phyloP scores from a whole-genome alignment of 1,140 invertebrate genomes.

The Anadara kagoshimensis region DNA sequence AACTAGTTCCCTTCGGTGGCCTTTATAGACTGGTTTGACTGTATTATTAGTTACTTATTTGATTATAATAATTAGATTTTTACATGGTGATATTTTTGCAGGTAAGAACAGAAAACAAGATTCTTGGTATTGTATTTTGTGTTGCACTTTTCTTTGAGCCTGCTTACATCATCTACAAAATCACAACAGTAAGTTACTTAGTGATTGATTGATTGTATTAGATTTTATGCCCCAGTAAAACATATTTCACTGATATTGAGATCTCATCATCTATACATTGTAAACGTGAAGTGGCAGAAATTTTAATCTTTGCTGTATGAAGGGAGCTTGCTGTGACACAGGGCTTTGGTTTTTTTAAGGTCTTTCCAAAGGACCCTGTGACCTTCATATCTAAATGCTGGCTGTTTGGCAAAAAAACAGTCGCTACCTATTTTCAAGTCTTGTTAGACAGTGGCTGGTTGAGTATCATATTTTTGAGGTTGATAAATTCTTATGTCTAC shows the following conservation, averaged over 20 bases:
- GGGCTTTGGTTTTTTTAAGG: background rate
- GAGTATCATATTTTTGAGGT: too few relatives aligned
- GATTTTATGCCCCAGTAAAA: too few relatives aligned
- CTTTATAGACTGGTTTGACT: too few relatives aligned
- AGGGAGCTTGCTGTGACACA: background rate
- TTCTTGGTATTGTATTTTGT: constrained; percentile 20
- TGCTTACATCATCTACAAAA: constrained; percentile 37
- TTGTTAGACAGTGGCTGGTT: too few relatives aligned
- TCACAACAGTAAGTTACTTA: constrained; percentile 35
- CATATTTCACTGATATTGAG: too few relatives aligned
- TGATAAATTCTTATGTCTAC: too few relatives aligned
- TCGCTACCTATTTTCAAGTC: too few relatives aligned
- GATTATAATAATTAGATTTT: background rate
- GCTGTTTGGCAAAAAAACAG: too few relatives aligned
- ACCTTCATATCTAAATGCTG: background rate
- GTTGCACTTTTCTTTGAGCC: constrained; percentile 31
- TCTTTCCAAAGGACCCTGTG: background rate
- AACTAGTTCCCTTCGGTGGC: too few relatives aligned
- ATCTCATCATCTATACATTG: background rate
- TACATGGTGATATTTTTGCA: constrained; percentile 11
- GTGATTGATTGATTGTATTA: too few relatives aligned
- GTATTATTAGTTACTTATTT: too few relatives aligned
- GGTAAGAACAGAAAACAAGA: constrained; percentile 46
- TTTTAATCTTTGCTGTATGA: background rate
- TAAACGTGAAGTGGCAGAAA: too few relatives aligned